Conservation (phyloP, 2,888 invertebrate species). For the Stenchaetothrips biformis region DNA sequence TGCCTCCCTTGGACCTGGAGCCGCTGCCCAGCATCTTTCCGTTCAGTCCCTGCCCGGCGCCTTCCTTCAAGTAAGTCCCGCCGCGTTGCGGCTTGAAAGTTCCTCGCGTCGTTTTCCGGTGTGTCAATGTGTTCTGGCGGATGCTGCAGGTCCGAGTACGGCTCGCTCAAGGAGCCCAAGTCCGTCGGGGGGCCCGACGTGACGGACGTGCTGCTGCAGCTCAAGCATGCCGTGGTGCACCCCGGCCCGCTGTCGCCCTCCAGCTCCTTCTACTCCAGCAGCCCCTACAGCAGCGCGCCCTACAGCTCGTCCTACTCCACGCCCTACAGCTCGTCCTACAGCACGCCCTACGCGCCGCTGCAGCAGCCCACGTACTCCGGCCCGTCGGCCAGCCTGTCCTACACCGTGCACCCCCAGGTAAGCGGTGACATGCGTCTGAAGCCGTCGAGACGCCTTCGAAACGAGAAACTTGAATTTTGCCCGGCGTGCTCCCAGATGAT, state of each 20-base stretch:
- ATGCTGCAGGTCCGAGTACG: slow-evolving; percentile 42
- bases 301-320: slow-evolving; percentile 51
- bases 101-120: slow-evolving; percentile 1
- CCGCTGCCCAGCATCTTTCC: slow-evolving; percentile 81
- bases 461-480: not conserved
- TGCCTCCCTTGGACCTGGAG: slow-evolving; percentile 79
- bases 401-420: slow-evolving; percentile 51
- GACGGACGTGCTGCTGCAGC: slow-evolving; percentile 80
- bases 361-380: slow-evolving; percentile 52
- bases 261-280: slow-evolving; percentile 31
- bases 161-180: slow-evolving; percentile 44
- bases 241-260: slow-evolving; percentile 55
- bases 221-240: slow-evolving; percentile 84
- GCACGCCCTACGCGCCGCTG: slow-evolving; percentile 45
- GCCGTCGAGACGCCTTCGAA: not conserved
- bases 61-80: slow-evolving; percentile 63
- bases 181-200: slow-evolving; percentile 61
- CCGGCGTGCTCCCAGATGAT: slow-evolving; percentile 54
- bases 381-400: slow-evolving; percentile 50
- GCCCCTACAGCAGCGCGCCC: slow-evolving; percentile 45
- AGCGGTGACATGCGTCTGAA: not conserved
- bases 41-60: slow-evolving; percentile 73
- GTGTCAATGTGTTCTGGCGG: not conserved
- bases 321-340: slow-evolving; percentile 32
- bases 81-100: not conserved